These are phyloP conservation scores for Dinocampus coccinellae DNA, from an alignment of 2,888 invertebrate genomes.

Conservation along the genomic window DNA sequence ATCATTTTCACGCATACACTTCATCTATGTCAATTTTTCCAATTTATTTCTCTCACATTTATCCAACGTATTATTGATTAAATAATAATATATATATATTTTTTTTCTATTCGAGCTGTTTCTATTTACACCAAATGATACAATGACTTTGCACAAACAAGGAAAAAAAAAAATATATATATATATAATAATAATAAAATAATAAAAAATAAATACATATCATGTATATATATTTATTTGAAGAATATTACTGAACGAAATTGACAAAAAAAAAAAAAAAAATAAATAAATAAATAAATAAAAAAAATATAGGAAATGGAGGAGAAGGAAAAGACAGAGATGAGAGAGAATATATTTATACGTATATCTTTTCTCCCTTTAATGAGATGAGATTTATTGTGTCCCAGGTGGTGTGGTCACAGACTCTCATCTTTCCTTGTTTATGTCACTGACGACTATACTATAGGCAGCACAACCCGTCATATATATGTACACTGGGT, in stretches of 20 bases:
- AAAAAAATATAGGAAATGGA: not conserved
- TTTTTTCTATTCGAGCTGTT: not conserved
- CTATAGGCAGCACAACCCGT: slow-evolving; percentile 21
- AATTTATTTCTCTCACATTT: not conserved
- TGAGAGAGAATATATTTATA: not conserved
- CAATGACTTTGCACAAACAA: slow-evolving; percentile 24
- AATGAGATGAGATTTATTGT: slow-evolving; percentile 61
- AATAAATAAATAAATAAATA: no score
- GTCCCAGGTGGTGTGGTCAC: slow-evolving; percentile 56
- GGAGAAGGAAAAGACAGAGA: not conserved
- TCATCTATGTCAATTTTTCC: not conserved
- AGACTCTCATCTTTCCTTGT: slow-evolving; percentile 38
- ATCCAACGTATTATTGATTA: slow-evolving; percentile 27
- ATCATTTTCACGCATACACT: not conserved
- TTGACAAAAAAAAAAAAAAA: not conserved
- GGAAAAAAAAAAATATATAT: no score
- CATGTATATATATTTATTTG: not conserved
- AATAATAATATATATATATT: not conserved
- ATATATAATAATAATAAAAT: no score
- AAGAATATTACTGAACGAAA: not conserved
- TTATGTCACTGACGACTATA: slow-evolving; percentile 51
- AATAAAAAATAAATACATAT: slow-evolving; percentile 10
- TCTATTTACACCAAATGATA: slow-evolving; percentile 12
- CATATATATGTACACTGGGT: slow-evolving; percentile 32
- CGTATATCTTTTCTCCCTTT: slow-evolving; percentile 43